These are phyloP conservation scores for Entomobrya multifasciata DNA, from an alignment of 2,888 invertebrate species.

Conservation along the genomic window DNA sequence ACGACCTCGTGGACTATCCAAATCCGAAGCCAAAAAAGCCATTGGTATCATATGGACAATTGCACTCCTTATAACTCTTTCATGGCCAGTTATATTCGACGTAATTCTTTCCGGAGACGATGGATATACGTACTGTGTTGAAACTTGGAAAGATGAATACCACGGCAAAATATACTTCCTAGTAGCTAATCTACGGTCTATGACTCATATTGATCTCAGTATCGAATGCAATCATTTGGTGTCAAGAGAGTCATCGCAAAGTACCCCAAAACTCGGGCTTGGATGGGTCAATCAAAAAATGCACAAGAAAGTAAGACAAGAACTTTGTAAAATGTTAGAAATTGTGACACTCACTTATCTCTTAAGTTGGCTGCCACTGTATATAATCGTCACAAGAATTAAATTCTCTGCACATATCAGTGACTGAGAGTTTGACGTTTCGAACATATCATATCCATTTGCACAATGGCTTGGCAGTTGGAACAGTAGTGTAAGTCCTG, in stretches of 20 bases:
- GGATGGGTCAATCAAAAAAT: conserved; percentile 82
- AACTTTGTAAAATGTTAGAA: conserved; percentile 96
- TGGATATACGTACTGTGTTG: no score
- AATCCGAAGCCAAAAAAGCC: conserved; percentile 80
- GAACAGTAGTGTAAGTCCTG: no score
- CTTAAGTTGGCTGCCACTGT: no score
- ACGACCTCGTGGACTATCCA: conserved; percentile 84
- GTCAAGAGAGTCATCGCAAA: conserved; percentile 92
- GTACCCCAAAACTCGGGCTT: conserved; percentile 86
- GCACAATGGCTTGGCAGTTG: no score
- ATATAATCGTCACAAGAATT: no score
- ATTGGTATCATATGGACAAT: conserved; percentile 81
- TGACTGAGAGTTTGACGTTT: conserved; percentile 85
- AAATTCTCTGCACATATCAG: no score
- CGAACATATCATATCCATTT: conserved; percentile 91
- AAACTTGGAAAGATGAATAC: no score
- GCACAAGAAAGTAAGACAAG: conserved; percentile 96
- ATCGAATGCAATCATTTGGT: conserved; percentile 95
- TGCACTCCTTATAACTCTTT: conserved; percentile 85
- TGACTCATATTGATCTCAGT: conserved; percentile 94
- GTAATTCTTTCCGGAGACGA: no score
- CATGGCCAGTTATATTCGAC: no score
- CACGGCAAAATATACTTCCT: conserved; percentile 93
- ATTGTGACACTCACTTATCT: no score
- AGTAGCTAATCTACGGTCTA: conserved; percentile 92